A percentile compares a stretch with the other conserved stretches of the same genome.
Evolutionary conservation across 2,113 vertebrate genomes (phyloP).

Genomic region (Aptenodytes patagonicus): DNA sequence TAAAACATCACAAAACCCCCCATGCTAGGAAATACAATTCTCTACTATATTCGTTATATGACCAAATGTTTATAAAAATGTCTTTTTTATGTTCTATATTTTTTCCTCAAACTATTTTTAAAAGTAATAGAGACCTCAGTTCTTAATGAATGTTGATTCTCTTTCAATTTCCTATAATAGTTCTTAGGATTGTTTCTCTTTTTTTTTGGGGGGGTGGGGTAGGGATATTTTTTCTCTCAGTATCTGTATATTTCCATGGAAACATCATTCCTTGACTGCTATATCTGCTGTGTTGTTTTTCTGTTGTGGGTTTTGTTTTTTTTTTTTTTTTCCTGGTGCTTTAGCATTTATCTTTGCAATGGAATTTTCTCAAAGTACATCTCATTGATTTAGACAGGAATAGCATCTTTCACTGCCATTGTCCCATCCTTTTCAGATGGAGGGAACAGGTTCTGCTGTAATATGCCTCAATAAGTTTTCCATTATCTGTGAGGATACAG

Average conservation of each 20-base stretch:
- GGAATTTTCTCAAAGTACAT: not conserved
- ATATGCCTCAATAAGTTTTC: not conserved
- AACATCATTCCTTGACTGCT: not conserved
- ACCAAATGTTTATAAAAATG: not conserved
- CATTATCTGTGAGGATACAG: not conserved
- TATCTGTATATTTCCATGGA: not conserved
- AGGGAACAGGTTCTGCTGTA: not conserved
- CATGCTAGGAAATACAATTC: not conserved
- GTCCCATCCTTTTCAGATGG: not conserved
- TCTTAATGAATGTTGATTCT: not conserved
- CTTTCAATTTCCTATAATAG: not conserved
- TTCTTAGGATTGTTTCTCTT: not conserved
- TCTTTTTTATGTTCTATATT: not conserved
- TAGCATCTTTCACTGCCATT: not conserved
- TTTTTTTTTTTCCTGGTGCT: not conserved
- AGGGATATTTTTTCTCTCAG: not conserved
- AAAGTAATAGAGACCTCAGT: not conserved
- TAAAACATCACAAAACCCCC: not conserved
- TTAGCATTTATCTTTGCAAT: not conserved
- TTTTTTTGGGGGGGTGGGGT: fast-evolving
- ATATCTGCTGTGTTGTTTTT: not conserved
- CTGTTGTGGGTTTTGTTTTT: not conserved
- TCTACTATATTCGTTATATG: not conserved
- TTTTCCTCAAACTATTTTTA: not conserved
- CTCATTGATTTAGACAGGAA: not conserved